Evolutionary conservation across 1,140 invertebrate genomes (phyloP), one percentile per base, ranked within the genome.

Genomic region (Oscheius sp.): DNA sequence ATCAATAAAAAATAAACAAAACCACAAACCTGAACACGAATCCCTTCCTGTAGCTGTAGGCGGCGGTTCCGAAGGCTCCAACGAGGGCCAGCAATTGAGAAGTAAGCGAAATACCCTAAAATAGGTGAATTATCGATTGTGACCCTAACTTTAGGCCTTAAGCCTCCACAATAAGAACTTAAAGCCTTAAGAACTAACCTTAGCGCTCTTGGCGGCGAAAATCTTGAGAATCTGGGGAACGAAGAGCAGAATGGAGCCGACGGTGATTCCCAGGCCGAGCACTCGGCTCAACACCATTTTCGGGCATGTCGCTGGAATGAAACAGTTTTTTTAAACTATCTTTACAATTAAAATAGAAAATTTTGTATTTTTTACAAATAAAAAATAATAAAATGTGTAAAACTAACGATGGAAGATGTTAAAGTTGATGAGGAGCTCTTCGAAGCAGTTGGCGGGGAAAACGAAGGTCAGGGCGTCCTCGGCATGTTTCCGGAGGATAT

Each of bases 211-310:
- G 35, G 81, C 82, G 1, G 52, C 61, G 18, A 78, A 69, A 46
- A 84, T 84, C 49, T 83, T 83, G 38, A 84, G 28, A 58, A 83
- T 83, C 66, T 83, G 82, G 1, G 82, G 82, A 2, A 83, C 71
- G 36, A 84, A 77, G 2, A 83, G 62, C 4, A 84, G 72, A 20
- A 77, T 68, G 4, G 82, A 83, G 7, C 82, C 82, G 20, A 75
- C 42, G 4, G 83, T 84, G 34, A 83, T 84, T 10, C 73, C 82
- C 42, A 84, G 65, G 32, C 82, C 82, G 26, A 83, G 73, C 32
- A 77, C 31, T 1, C 82, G 79, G 63, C 78, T 80, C n/a, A 82
- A 31, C n/a, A 83, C 75, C 35, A 78, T n/a, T 32, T 78, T 79
- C 4, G 77, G 31, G 52, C 82, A 83, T 68, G 80, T 65, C 32